Evolutionary conservation across 1,140 invertebrate species (phyloP).

Genomic region (Zaprionus davidi): DNA sequence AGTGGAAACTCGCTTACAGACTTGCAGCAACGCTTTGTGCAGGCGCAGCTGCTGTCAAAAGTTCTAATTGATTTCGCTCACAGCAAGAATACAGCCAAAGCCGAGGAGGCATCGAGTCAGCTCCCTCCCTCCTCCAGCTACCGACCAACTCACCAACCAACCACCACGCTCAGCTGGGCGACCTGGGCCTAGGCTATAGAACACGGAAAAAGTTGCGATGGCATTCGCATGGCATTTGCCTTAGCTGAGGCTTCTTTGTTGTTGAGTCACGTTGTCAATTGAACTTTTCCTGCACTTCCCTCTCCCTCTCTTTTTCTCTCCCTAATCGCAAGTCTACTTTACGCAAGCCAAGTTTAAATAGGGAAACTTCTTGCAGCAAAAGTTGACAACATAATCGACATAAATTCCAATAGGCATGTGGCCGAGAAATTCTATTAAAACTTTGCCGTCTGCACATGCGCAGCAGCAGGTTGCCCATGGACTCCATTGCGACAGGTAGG

Average conservation of each 20-base stretch:
- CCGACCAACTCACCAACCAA: background rate
- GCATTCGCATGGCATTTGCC: constrained; percentile 23
- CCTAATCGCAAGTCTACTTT: constrained; percentile 64
- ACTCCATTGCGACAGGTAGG: background rate
- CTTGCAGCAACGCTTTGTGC: constrained; percentile 30
- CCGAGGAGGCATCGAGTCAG: constrained; percentile 12
- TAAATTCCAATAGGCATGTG: constrained; percentile 76
- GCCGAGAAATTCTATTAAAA: constrained; percentile 76
- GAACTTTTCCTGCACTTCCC: constrained; percentile 50
- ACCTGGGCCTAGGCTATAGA: constrained; percentile 44
- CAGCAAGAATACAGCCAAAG: constrained; percentile 27
- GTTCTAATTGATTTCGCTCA: constrained; percentile 80
- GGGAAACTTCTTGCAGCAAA: constrained; percentile 67
- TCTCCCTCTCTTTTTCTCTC: background rate
- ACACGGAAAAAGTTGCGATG: constrained; percentile 57
- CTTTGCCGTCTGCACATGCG: constrained; percentile 50
- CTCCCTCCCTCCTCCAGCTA: background rate
- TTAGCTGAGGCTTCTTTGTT: constrained; percentile 38
- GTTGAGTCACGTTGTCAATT: constrained; percentile 79
- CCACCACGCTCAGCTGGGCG: constrained; percentile 44
- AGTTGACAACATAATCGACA: constrained; percentile 81
- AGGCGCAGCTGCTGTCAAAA: constrained; percentile 70
- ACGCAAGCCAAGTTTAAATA: constrained; percentile 73
- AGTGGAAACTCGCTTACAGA: background rate
- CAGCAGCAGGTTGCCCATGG: constrained; percentile 16